Conservation (phyloP, 2,113 vertebrate species). For the Ellobius talpinus region DNA sequence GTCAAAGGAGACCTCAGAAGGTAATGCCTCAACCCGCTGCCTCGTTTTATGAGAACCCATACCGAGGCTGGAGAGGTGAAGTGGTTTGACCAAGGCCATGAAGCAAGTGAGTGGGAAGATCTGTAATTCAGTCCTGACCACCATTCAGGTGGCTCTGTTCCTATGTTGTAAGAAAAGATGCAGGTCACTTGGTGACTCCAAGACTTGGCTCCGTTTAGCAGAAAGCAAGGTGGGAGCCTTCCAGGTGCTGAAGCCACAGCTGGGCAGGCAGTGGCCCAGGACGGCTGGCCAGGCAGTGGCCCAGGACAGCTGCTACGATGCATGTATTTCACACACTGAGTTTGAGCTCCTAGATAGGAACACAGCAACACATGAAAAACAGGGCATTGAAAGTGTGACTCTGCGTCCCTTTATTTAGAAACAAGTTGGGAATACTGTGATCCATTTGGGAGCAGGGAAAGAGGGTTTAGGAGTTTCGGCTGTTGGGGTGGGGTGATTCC, state of each 20-base stretch:
- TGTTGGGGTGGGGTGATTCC: slow-evolving; percentile 49
- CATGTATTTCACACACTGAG: slow-evolving; percentile 64
- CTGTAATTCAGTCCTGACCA: not conserved
- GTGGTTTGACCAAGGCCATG: not conserved
- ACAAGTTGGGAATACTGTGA: slow-evolving; percentile 61
- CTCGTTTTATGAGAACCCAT: not conserved
- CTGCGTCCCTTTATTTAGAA: slow-evolving; percentile 77
- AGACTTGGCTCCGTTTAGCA: not conserved
- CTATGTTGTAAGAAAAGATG: not conserved
- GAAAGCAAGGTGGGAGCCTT: not conserved
- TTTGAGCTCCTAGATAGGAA: slow-evolving; percentile 68
- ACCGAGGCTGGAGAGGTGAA: not conserved
- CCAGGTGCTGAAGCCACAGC: not conserved
- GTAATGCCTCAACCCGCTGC: not conserved
- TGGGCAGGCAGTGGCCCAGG: no score
- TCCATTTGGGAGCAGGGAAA: slow-evolving; percentile 39
- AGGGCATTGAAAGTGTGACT: slow-evolving; percentile 74
- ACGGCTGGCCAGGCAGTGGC: not conserved
- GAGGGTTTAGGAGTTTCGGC: not conserved
- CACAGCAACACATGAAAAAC: slow-evolving; percentile 50
- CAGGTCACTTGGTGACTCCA: not conserved
- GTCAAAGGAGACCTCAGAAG: not conserved
- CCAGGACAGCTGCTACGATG: slow-evolving; percentile 21
- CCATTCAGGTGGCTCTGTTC: not conserved
- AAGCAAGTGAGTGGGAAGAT: not conserved